A percentile compares a stretch with the other conserved stretches of the same genome.
Conservation (phyloP, 2,797 vertebrate species). For the Knipowitschia caucasica region DNA sequence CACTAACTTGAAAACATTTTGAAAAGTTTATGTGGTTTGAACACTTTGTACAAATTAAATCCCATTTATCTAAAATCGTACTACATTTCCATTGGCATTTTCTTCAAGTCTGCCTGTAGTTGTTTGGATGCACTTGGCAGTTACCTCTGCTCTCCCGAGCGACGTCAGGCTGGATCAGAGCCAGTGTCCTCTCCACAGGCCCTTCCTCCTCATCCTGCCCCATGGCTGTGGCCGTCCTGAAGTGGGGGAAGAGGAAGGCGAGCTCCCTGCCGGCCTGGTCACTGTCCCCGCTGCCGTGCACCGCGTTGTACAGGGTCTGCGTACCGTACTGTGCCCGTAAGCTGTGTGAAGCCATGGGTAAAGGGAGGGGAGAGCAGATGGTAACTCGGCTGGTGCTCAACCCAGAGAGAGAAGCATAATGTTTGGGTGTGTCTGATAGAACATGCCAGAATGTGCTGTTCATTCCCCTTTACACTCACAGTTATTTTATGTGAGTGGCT, state of each 20-base stretch:
- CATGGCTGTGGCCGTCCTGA: conserved; percentile 57
- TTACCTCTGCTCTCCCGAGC: conserved; percentile 79
- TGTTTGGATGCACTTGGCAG: conserved; percentile 59
- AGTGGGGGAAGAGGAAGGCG: conserved; percentile 84
- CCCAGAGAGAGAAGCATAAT: conserved; percentile 57
- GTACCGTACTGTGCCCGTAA: conserved; percentile 86
- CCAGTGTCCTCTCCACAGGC: conserved; percentile 77
- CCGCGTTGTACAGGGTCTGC: conserved; percentile 80
- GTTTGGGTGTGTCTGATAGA: conserved; percentile 68
- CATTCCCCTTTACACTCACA: conserved; percentile 40
- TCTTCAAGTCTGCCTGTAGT: conserved; percentile 11
- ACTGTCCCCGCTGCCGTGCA: conserved; percentile 81
- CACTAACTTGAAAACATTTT: too few relatives aligned
- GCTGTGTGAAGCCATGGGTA: conserved; percentile 65
- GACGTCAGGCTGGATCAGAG: conserved; percentile 75
- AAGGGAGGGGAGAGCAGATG: conserved; percentile 66
- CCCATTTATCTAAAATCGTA: too few relatives aligned
- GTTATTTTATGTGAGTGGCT: too few relatives aligned
- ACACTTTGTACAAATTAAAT: too few relatives aligned
- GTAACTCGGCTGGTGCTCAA: conserved; percentile 62
- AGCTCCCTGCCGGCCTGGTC: conserved; percentile 82
- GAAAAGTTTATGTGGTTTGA: too few relatives aligned
- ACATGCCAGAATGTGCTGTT: conserved; percentile 52
- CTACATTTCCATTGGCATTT: too few relatives aligned
- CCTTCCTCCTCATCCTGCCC: conserved; percentile 65